phyloP scores from a whole-genome alignment of 2,113 vertebrate species.

The Sinosuthora webbiana region DNA sequence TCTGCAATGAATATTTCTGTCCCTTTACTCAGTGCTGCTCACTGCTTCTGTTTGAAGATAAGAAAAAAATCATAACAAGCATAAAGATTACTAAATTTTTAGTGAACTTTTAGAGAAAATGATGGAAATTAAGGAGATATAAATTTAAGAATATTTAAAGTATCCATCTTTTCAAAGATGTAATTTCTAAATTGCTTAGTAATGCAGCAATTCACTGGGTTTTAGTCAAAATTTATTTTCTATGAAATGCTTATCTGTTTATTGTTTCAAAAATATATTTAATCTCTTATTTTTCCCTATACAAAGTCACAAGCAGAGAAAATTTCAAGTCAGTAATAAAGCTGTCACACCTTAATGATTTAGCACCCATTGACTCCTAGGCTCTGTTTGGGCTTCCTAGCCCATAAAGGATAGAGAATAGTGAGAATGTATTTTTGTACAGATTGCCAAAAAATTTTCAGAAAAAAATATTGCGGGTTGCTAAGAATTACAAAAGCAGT shows the following conservation, averaged over 20 bases:
- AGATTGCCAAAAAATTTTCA: background rate
- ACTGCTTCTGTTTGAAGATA: background rate
- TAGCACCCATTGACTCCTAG: background rate
- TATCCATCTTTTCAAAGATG: background rate
- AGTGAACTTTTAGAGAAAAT: accelerated
- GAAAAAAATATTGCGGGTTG: background rate
- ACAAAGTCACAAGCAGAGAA: background rate
- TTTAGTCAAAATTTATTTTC: background rate
- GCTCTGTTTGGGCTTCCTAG: background rate
- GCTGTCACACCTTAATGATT: background rate
- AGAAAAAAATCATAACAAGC: background rate
- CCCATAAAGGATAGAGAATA: accelerated
- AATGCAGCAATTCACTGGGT: background rate
- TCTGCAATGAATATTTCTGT: background rate
- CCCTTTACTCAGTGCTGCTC: background rate
- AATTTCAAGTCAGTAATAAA: background rate
- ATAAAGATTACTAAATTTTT: background rate
- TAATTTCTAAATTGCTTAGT: background rate
- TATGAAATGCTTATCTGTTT: background rate
- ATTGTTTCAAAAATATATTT: background rate
- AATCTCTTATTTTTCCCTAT: background rate
- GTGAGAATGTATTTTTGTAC: background rate
- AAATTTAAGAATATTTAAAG: background rate
- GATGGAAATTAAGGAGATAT: background rate
- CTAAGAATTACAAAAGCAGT: background rate